Conservation (phyloP, 2,888 invertebrate species). For the Callinectes sapidus region DNA sequence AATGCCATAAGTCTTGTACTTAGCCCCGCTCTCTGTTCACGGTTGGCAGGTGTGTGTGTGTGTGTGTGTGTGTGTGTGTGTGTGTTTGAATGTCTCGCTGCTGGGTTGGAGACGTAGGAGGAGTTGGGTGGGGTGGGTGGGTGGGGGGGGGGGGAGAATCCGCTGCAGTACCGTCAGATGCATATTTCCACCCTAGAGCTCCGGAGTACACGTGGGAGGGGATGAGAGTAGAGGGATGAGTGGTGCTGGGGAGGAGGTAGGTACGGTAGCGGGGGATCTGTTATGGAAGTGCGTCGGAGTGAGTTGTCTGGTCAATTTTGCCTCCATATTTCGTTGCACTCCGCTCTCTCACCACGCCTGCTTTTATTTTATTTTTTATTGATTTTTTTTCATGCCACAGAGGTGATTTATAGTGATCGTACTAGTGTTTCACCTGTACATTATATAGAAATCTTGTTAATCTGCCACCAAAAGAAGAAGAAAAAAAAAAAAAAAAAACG, state of each 20-base stretch:
- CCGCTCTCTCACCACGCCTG: too few species aligned
- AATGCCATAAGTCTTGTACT: not conserved
- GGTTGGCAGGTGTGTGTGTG: not conserved
- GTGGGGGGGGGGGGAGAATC: not conserved
- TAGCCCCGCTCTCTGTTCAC: not conserved
- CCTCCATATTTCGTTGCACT: too few species aligned
- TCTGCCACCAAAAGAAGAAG: too few species aligned
- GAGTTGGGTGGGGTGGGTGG: too few species aligned
- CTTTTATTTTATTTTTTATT: too few species aligned
- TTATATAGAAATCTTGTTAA: too few species aligned
- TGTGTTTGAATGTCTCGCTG: not conserved
- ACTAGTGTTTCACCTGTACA: too few species aligned
- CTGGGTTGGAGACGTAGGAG: not conserved
- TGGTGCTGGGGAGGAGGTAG: not conserved
- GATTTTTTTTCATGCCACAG: too few species aligned
- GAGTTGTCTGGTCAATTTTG: not conserved
- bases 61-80: not conserved
- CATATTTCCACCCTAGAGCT: not conserved
- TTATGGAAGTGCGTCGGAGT: not conserved
- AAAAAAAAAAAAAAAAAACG: too few species aligned
- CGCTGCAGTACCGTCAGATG: not conserved
- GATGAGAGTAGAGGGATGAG: not conserved
- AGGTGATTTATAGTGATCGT: too few species aligned
- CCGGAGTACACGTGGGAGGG: not conserved
- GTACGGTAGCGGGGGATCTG: not conserved